Evolutionary conservation across 2,888 invertebrate genomes (phyloP).

Genomic region (Orchesellides sinensis): DNA sequence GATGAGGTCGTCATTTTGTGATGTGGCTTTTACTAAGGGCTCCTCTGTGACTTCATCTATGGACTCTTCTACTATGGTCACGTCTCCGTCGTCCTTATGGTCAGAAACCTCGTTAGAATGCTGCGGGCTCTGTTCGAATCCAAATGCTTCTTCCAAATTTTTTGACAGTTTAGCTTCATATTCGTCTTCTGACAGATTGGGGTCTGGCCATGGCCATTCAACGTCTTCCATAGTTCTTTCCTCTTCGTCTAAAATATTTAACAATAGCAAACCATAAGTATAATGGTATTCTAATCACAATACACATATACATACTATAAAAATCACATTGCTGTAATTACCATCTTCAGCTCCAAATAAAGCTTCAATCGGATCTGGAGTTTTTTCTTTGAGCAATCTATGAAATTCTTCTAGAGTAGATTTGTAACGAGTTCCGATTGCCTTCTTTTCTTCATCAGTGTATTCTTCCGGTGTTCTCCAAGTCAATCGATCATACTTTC

Average conservation of each 20-base stretch:
- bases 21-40: background rate
- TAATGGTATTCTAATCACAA: background rate
- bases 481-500: slow-evolving; percentile 13
- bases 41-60: background rate
- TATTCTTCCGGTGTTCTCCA: slow-evolving; percentile 48
- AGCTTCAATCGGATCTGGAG: slow-evolving; percentile 11
- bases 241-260: background rate
- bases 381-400: slow-evolving; percentile 16
- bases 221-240: background rate
- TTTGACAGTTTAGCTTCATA: background rate
- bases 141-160: background rate
- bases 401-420: slow-evolving; percentile 19
- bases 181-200: no score
- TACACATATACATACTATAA: background rate
- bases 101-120: background rate
- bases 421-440: slow-evolving; percentile 39
- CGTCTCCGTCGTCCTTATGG: no score
- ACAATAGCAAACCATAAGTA: no score
- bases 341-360: slow-evolving; percentile 46
- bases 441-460: slow-evolving; percentile 51
- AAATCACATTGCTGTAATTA: background rate
- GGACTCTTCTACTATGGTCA: no score
- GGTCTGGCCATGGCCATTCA: no score
- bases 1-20: slow-evolving; percentile 18
- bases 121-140: background rate